Percentiles rank a stretch among this genome's conserved stretches.
Evolutionary conservation across 2,797 vertebrate genomes (phyloP).

Genomic region (Nyctalus aviator): DNA sequence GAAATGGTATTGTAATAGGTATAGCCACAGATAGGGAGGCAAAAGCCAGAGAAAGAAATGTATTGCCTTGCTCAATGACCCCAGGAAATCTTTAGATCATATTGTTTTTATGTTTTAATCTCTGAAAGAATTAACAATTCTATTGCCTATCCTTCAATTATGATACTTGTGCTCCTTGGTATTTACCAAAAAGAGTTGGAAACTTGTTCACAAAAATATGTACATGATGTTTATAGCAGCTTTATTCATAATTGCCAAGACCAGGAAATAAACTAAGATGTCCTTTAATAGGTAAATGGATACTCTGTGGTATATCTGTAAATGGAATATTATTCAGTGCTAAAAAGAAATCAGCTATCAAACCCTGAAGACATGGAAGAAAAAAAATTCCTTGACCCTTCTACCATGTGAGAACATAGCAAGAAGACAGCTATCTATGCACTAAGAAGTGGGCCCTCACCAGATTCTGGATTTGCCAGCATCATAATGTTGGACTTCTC

Average conservation of each 20-base stretch:
- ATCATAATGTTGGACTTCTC: not conserved
- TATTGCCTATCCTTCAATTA: not conserved
- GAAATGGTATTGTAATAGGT: conserved; percentile 50
- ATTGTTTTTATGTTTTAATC: conserved; percentile 3
- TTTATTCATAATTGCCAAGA: not conserved
- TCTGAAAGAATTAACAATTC: conserved; percentile 35
- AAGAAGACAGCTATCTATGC: not conserved
- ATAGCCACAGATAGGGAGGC: not conserved
- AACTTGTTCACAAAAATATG: not conserved
- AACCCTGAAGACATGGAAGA: not conserved
- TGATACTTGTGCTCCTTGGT: not conserved
- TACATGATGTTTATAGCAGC: not conserved
- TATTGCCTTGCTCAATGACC: not conserved
- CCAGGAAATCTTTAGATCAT: not conserved
- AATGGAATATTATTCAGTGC: not conserved
- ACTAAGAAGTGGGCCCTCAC: not conserved
- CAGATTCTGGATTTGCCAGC: not conserved
- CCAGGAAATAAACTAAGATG: not conserved
- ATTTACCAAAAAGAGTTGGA: conserved; percentile 6
- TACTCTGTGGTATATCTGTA: not conserved
- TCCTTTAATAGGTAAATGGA: not conserved
- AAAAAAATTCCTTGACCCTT: not conserved
- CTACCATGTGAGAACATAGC: not conserved
- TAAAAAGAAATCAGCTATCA: not conserved
- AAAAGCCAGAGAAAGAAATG: conserved; percentile 16